These are phyloP conservation scores for Cephalopachus bancanus DNA, from an alignment of 2,797 vertebrate genomes.

Conservation along the genomic window DNA sequence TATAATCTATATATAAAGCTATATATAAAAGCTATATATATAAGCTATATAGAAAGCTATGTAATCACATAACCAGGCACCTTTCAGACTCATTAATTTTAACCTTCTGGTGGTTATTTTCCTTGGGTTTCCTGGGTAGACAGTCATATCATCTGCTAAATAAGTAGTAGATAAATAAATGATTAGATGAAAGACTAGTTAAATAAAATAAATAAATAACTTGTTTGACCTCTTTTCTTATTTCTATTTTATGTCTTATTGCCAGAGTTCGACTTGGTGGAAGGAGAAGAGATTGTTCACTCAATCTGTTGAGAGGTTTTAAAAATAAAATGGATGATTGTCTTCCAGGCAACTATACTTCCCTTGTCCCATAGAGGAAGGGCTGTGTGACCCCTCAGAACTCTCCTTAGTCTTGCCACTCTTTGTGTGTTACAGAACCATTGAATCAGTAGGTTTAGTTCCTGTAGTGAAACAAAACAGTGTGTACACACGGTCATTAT, in stretches of 20 bases:
- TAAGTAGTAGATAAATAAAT: background rate
- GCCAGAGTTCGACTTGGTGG: background rate
- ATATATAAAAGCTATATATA: no score
- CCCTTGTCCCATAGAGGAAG: background rate
- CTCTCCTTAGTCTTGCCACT: background rate
- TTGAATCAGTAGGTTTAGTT: background rate
- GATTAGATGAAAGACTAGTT: background rate
- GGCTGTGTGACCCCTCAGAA: background rate
- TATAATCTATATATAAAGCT: no score
- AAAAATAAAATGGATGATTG: background rate
- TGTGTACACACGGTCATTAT: background rate
- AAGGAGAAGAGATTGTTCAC: background rate
- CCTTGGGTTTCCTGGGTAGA: background rate
- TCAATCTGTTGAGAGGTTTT: background rate
- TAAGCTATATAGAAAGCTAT: background rate
- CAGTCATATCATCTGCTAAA: background rate
- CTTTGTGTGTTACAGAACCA: background rate
- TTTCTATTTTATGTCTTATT: conserved; percentile 26
- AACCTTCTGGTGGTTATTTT: background rate
- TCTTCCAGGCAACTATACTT: background rate
- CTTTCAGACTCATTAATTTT: background rate
- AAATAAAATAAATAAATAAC: background rate
- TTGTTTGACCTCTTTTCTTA: conserved; percentile 24
- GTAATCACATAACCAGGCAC: background rate
- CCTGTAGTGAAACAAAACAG: background rate